These are phyloP conservation scores for Darevskia mixta DNA, from an alignment of 2,797 vertebrate species.

Conservation along the genomic window DNA sequence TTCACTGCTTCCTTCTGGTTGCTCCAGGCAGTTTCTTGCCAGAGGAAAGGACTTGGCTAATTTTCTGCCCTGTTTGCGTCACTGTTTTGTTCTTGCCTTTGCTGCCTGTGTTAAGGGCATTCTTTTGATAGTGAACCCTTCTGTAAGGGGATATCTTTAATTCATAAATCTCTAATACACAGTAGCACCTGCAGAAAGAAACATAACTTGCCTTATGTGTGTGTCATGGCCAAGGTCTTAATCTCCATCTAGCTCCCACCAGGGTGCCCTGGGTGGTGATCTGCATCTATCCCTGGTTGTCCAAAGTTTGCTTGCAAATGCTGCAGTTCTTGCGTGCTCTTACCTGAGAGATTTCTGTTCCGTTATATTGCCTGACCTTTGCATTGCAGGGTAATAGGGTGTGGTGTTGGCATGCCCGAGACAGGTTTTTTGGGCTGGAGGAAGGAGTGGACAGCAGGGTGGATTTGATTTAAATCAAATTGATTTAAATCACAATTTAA, in stretches of 20 bases:
- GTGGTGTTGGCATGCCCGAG: neutral
- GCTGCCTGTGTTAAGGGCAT: neutral
- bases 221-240: neutral
- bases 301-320: neutral
- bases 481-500: no score
- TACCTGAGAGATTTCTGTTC: neutral
- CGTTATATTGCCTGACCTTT: neutral
- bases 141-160: neutral
- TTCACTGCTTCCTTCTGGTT: neutral
- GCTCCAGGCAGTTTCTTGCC: neutral
- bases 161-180: neutral
- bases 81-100: conserved; percentile 4
- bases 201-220: neutral
- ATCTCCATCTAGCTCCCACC: neutral
- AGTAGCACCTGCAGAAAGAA: neutral
- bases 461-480: no score
- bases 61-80: neutral
- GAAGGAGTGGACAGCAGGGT: neutral
- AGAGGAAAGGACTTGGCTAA: neutral
- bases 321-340: neutral
- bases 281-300: neutral
- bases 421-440: neutral
- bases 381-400: neutral
- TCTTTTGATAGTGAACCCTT: neutral
- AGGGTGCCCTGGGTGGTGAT: neutral